These are phyloP conservation scores for Sialia sialis DNA, from an alignment of 2,113 vertebrate species.

Conservation along the genomic window DNA sequence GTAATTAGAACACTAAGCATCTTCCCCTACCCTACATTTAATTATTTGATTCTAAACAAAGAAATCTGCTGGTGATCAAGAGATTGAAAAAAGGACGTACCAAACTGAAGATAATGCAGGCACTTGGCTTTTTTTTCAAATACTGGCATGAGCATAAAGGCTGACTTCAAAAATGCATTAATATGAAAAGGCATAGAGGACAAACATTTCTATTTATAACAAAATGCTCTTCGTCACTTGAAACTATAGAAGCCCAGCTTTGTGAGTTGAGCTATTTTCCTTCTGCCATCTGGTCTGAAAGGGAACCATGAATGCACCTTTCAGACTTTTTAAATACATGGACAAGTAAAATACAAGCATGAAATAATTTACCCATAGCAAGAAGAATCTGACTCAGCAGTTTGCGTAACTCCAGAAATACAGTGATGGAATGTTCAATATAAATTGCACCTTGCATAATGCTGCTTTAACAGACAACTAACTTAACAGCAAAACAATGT, in stretches of 20 bases:
- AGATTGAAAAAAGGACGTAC: not conserved
- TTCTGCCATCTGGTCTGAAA: conserved; percentile 21
- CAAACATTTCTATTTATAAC: not conserved
- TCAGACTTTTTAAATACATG: not conserved
- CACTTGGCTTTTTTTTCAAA: not conserved
- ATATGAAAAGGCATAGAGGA: not conserved
- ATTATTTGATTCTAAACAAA: not conserved
- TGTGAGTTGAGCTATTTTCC: not conserved
- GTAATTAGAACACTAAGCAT: not conserved
- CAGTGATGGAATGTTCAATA: not conserved
- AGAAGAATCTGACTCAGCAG: conserved; percentile 42
- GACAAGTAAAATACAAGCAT: not conserved
- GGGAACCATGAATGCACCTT: not conserved
- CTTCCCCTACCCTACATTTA: not conserved
- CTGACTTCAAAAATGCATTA: not conserved
- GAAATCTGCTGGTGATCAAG: not conserved
- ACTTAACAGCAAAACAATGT: not conserved
- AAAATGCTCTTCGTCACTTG: not conserved
- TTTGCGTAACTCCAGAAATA: conserved; percentile 2
- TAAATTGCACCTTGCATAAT: not conserved
- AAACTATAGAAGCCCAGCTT: not conserved
- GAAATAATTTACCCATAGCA: not conserved
- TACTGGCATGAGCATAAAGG: not conserved
- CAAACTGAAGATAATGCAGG: not conserved
- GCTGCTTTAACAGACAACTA: not conserved